A percentile compares a stretch with the other conserved stretches of the same genome.
Conservation (phyloP, 2,797 vertebrate species). For the Crypturellus tataupa region DNA sequence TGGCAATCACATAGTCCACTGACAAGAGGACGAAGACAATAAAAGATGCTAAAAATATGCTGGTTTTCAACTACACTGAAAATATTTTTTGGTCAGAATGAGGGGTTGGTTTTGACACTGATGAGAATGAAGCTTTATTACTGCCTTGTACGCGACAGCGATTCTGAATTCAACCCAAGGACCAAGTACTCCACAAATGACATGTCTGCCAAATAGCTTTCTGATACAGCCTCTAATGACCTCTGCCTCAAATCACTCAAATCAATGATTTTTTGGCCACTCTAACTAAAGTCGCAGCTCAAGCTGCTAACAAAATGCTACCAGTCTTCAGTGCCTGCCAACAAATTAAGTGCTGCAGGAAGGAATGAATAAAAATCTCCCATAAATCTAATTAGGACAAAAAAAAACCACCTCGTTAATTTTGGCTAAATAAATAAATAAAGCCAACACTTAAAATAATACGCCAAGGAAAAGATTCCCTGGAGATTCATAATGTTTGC, state of each 20-base stretch:
- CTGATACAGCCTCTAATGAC: constrained; percentile 12
- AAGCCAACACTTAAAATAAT: not conserved
- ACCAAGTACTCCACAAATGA: not conserved
- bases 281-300: not conserved
- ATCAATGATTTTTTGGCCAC: not conserved
- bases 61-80: not conserved
- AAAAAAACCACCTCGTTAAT: constrained; percentile 6
- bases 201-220: constrained; percentile 15
- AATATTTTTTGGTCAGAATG: not conserved
- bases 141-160: not conserved
- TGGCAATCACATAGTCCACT: not conserved
- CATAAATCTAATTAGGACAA: not conserved
- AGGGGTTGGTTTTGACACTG: not conserved
- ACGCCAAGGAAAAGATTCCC: not conserved
- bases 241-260: constrained; percentile 7
- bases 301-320: not conserved
- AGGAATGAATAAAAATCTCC: not conserved
- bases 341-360: constrained; percentile 10
- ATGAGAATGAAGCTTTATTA: not conserved
- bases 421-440: not conserved
- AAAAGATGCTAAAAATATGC: not conserved
- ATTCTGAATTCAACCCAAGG: constrained; percentile 13
- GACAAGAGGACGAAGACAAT: not conserved
- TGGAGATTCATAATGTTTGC: not conserved
- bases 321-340: not conserved